Evolutionary conservation across 2,888 invertebrate species (phyloP).

Genomic region (Lamellibrachia columna): DNA sequence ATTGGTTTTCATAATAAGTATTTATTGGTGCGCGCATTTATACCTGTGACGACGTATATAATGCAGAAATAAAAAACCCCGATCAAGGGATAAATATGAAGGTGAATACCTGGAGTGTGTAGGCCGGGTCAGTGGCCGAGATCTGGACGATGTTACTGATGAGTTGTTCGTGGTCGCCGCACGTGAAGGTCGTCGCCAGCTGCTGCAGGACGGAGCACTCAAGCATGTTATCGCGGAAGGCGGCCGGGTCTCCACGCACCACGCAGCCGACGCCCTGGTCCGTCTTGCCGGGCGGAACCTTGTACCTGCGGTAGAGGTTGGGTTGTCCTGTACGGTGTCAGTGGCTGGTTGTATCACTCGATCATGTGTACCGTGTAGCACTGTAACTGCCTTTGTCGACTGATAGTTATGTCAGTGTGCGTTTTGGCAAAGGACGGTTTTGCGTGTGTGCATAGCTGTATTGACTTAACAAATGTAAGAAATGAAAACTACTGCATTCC

Average conservation of each 20-base stretch:
- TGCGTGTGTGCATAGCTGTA: too few relatives aligned
- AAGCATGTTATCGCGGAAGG: conserved; percentile 38
- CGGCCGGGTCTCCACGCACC: conserved; percentile 46
- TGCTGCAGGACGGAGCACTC: conserved; percentile 45
- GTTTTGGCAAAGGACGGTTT: too few relatives aligned
- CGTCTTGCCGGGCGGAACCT: conserved; percentile 21
- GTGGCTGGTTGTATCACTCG: too few relatives aligned
- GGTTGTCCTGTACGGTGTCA: not conserved
- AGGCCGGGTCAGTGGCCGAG: conserved; percentile 30
- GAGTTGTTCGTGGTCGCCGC: conserved; percentile 53
- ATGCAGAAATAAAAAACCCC: not conserved
- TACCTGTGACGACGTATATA: not conserved
- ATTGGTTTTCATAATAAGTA: not conserved
- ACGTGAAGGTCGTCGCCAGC: conserved; percentile 45
- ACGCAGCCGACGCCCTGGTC: conserved; percentile 46
- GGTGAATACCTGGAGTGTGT: conserved; percentile 38
- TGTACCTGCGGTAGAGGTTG: conserved; percentile 25
- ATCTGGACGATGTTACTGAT: conserved; percentile 52
- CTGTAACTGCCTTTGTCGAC: too few relatives aligned
- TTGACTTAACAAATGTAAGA: not conserved
- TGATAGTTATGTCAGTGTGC: not conserved
- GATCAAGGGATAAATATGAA: too few relatives aligned
- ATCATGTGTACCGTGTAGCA: too few relatives aligned
- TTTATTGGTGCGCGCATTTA: not conserved
- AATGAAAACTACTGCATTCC: not conserved